Evolutionary conservation across 1,140 invertebrate genomes (phyloP).

Genomic region (Drosophila miranda): DNA sequence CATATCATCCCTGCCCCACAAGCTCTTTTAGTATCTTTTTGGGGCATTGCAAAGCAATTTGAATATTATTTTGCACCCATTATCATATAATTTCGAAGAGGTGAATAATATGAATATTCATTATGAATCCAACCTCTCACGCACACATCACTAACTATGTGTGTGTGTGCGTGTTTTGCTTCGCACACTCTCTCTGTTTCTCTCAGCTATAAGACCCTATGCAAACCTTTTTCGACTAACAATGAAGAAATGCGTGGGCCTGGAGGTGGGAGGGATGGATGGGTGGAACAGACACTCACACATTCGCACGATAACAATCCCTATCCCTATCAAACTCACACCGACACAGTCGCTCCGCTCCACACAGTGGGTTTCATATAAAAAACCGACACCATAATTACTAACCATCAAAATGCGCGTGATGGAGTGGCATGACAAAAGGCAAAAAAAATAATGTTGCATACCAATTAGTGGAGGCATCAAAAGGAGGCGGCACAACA

Average conservation of each 20-base stretch:
- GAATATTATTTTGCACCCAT: too few relatives aligned
- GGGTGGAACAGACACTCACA: constrained; percentile 22
- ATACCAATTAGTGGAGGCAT: constrained; percentile 63
- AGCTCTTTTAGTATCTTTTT: too few relatives aligned
- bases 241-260: constrained; percentile 50
- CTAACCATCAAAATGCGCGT: constrained; percentile 45
- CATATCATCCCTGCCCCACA: too few relatives aligned
- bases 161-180: constrained; percentile 12
- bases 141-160: neutral
- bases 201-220: constrained; percentile 8
- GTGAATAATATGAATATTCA: too few relatives aligned
- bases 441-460: constrained; percentile 45
- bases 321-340: constrained; percentile 19
- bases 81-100: too few relatives aligned
- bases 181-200: constrained; percentile 18
- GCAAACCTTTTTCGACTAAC: constrained; percentile 48
- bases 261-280: neutral
- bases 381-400: constrained; percentile 65
- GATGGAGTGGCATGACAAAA: constrained; percentile 36
- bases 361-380: too few relatives aligned
- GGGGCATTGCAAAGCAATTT: too few relatives aligned
- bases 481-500: constrained; percentile 38
- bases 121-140: too few relatives aligned
- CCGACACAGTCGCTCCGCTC: constrained; percentile 17
- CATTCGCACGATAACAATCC: constrained; percentile 3